A percentile compares a stretch with the other conserved stretches of the same genome.
Conservation (phyloP, 2,888 invertebrate genomes). For the Hyles lineata region DNA sequence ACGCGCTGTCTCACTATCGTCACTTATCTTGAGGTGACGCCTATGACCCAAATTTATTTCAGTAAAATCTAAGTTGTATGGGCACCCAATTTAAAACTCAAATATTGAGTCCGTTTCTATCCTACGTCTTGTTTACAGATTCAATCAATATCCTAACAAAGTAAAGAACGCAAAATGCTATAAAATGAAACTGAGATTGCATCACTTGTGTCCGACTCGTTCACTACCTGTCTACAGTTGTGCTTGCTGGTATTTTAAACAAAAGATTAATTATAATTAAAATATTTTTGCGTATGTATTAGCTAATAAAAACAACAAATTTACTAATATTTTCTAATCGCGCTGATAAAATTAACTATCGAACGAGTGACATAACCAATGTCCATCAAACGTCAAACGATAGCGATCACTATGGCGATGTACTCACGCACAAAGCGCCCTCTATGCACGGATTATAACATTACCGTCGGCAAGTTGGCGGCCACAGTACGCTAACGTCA, state of each 20-base stretch:
- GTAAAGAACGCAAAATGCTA: too few relatives aligned
- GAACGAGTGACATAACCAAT: constrained; percentile 31
- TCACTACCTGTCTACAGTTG: too few relatives aligned
- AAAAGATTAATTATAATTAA: not conserved
- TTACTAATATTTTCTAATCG: not conserved
- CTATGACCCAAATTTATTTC: too few relatives aligned
- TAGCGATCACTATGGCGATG: constrained; percentile 21
- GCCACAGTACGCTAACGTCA: constrained; percentile 34
- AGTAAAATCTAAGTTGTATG: too few relatives aligned
- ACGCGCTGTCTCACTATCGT: not conserved
- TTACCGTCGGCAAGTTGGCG: constrained; percentile 48
- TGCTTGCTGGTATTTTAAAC: too few relatives aligned
- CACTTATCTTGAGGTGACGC: too few relatives aligned
- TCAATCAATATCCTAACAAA: too few relatives aligned
- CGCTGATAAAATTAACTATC: not conserved
- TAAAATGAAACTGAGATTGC: too few relatives aligned
- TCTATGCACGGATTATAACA: constrained; percentile 18
- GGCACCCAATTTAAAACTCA: too few relatives aligned
- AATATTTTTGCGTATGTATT: not conserved
- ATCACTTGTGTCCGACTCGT: too few relatives aligned
- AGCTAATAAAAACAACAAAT: not conserved
- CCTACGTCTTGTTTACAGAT: too few relatives aligned
- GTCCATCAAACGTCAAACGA: constrained; percentile 29
- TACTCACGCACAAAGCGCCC: constrained; percentile 9
- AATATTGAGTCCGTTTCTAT: too few relatives aligned